Percentiles rank a stretch among this genome's conserved stretches.
Conservation (phyloP, 2,888 invertebrate species). For the Onthophagus sagittarius region DNA sequence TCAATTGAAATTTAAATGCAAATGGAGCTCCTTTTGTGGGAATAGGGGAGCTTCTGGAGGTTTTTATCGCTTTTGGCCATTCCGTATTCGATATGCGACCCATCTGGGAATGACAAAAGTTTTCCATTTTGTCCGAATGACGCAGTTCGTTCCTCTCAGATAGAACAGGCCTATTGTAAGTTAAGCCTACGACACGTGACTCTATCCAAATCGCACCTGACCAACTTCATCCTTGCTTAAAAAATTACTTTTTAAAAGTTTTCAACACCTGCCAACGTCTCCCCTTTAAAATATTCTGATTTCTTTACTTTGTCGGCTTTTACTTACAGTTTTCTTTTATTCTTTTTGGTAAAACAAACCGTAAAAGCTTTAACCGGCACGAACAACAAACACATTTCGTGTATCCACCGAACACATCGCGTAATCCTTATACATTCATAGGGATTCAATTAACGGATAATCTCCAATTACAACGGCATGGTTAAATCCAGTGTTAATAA, state of each 20-base stretch:
- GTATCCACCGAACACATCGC: not conserved
- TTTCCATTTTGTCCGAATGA: not conserved
- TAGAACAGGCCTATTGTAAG: not conserved
- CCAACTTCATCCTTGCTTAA: not conserved
- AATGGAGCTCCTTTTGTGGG: not conserved
- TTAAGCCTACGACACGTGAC: not conserved
- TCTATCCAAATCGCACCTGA: not conserved
- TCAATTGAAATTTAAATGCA: not conserved
- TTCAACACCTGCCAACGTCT: not conserved
- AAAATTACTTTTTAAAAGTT: not conserved
- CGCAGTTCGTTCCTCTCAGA: not conserved
- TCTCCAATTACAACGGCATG: not conserved
- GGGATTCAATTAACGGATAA: not conserved
- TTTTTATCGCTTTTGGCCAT: not conserved
- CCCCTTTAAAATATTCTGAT: not conserved
- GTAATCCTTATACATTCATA: not conserved
- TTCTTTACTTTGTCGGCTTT: no score
- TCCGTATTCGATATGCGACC: not conserved
- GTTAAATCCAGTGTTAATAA: not conserved
- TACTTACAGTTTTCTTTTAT: not conserved
- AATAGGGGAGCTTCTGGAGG: not conserved
- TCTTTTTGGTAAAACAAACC: not conserved
- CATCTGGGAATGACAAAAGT: not conserved
- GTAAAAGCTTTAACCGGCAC: not conserved
- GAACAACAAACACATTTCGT: not conserved